Conservation (phyloP, 2,797 vertebrate genomes). For the Tragelaphus eurycerus region DNA sequence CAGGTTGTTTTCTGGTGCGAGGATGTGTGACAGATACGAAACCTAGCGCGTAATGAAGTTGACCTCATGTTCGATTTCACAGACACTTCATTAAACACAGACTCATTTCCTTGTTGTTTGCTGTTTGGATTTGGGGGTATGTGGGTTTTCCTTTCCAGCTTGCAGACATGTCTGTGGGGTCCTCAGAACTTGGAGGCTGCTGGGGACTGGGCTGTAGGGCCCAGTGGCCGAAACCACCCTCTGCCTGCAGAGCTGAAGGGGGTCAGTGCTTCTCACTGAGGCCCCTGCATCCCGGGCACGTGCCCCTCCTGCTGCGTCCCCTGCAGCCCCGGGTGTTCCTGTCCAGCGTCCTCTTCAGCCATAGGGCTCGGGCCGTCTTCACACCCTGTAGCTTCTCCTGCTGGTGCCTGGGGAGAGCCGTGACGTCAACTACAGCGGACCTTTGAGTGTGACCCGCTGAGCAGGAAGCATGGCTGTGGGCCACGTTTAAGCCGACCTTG, state of each 20-base stretch:
- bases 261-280: accelerated
- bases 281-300: accelerated
- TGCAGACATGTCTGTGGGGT: neutral
- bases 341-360: accelerated
- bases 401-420: neutral
- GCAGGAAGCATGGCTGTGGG: neutral
- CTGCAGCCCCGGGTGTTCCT: accelerated
- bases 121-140: neutral
- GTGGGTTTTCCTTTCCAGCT: neutral
- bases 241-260: neutral
- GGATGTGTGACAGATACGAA: accelerated
- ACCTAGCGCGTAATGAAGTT: accelerated
- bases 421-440: accelerated
- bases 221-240: accelerated
- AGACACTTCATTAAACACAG: neutral
- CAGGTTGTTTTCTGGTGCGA: neutral
- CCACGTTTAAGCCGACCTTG: accelerated
- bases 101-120: accelerated
- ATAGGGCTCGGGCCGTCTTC: accelerated
- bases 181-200: neutral
- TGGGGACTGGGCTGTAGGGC: neutral
- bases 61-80: neutral
- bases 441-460: accelerated
- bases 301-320: neutral
- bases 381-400: accelerated